phyloP scores from a whole-genome alignment of 2,797 vertebrate species.

The Cuculus canorus region DNA sequence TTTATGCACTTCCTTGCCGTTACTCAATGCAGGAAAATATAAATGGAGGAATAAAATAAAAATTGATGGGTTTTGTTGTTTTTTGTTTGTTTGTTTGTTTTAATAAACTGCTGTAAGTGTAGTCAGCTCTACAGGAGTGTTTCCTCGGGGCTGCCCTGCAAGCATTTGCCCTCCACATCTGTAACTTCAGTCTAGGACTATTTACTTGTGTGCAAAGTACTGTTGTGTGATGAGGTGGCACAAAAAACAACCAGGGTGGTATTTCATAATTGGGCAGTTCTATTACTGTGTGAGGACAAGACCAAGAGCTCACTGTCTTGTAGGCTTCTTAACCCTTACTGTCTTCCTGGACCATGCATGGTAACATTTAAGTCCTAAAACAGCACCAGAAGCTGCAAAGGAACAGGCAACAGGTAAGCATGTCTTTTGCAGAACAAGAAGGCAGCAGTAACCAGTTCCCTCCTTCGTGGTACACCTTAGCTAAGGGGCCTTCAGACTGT shows the following conservation, averaged over 20 bases:
- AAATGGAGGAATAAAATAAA: neutral
- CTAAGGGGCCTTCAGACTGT: neutral
- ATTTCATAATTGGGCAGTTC: neutral
- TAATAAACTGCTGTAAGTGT: neutral
- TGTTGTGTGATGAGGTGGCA: neutral
- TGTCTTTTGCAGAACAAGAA: neutral
- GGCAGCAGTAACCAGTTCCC: fast-evolving
- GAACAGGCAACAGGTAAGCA: neutral
- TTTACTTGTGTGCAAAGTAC: neutral
- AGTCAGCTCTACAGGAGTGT: neutral
- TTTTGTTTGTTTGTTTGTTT: too few species aligned
- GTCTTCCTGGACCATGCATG: neutral
- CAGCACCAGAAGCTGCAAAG: neutral
- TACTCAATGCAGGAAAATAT: neutral
- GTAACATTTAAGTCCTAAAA: neutral
- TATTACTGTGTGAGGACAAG: neutral
- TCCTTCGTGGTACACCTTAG: neutral
- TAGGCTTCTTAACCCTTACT: neutral
- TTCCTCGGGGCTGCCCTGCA: neutral
- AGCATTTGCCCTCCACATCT: neutral
- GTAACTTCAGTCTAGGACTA: neutral
- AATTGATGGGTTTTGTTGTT: neutral
- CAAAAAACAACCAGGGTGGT: neutral
- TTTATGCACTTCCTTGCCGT: neutral
- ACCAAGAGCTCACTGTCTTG: neutral